These are phyloP conservation scores for Phylloscopus trochilus DNA, from an alignment of 2,113 vertebrate genomes.

Conservation along the genomic window DNA sequence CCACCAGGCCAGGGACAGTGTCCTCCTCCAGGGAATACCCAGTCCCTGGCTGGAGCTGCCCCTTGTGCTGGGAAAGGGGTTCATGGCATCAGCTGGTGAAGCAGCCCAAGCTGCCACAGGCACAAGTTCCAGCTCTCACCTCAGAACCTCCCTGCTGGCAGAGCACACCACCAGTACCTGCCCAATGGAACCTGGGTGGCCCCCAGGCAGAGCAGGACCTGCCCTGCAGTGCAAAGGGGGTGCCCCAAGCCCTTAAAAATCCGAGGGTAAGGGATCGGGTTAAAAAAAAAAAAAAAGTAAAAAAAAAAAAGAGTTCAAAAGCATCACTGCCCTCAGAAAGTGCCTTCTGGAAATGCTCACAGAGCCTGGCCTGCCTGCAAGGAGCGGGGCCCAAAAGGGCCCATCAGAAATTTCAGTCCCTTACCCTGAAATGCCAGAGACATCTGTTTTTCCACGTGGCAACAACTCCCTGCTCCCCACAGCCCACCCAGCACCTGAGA, in stretches of 20 bases:
- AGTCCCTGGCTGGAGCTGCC: neutral
- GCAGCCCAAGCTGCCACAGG: neutral
- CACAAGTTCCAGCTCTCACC: neutral
- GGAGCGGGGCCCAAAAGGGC: neutral
- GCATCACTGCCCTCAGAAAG: neutral
- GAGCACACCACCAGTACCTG: neutral
- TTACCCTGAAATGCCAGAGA: neutral
- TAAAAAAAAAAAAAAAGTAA: no score
- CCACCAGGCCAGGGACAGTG: accelerated
- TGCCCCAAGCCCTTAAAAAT: neutral
- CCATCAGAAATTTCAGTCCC: neutral
- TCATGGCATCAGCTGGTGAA: neutral
- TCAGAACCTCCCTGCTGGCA: neutral
- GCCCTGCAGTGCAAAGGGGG: accelerated
- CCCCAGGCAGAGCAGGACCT: neutral
- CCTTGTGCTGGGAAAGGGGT: neutral
- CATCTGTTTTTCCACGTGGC: neutral
- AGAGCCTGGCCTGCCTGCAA: neutral
- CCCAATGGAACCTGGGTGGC: accelerated
- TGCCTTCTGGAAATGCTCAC: neutral
- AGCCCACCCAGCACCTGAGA: accelerated
- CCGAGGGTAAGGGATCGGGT: neutral
- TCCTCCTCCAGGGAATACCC: neutral
- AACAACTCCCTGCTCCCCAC: neutral
- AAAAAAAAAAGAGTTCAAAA: neutral